Base-by-base conservation (phyloP, 2,888 invertebrate genomes). In the Cheilosia variabilis region DNA sequence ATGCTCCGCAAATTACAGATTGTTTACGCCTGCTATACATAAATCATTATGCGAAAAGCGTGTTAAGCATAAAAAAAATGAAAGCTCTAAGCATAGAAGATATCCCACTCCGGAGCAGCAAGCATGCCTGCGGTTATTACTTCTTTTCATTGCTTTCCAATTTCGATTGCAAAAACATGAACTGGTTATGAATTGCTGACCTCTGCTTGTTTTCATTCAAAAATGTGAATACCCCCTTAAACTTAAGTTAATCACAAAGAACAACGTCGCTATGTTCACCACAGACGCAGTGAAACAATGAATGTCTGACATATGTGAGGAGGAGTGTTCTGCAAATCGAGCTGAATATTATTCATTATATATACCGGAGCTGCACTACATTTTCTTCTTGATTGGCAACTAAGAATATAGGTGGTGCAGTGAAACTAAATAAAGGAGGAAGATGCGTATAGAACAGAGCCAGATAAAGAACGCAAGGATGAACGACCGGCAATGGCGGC, bases 401-500 rank as follows among this genome's bases (percentile, higher is more conserved):
- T 65, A 66, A 75, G 58, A 63, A 58, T 55, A 75, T 53, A 34
- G 62, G 62, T 47, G 71, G 63, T 43, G 31, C 4, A 15, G 5
- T n/a, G 22, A 17, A 19, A 73, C 37, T 22, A 68, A 69, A 75
- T 37, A 65, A 66, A 66, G 27, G 52, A 76, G 57, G 55, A 75
- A 58, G 63, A 75, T 84, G 84, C 84, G 84, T 84, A 65, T 34
- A 76, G 37, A 37, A 13, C 37, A 62, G 9, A 65, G 60, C 60
- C 79, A 84, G 79, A 84, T 79, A 84, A 79, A 75, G 84, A 79
- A 57, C 68, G 22, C 31, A 79, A 84, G 75, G 84, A 84, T 84
- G 84, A 84, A 84, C 66, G 84, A 84, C 84, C 84, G 83, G 58
- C 73, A 52, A 37, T 73, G 68, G 37, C 60, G 45, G 37, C 60